Evolutionary conservation across 2,888 invertebrate species (phyloP).

Genomic region (Thelaira solivaga): DNA sequence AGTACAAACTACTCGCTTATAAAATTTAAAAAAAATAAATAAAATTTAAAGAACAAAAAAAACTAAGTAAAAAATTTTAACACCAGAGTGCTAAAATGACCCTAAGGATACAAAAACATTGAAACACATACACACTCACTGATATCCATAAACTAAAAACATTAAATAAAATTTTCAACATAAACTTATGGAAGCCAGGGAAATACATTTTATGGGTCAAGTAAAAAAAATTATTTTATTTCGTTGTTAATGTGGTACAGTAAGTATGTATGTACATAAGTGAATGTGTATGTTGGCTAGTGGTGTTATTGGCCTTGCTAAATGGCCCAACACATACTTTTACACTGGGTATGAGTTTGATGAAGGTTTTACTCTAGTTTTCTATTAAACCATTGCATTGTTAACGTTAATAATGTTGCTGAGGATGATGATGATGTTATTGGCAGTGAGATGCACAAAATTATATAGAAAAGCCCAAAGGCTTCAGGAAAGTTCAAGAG

Average conservation of each 20-base stretch:
- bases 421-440: background rate
- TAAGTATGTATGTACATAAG: background rate
- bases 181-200: background rate
- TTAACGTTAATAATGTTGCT: background rate
- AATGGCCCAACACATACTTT: slow-evolving; percentile 8
- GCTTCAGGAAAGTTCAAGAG: slow-evolving; percentile 51
- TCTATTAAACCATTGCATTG: background rate
- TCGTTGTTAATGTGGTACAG: background rate
- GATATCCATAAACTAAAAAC: background rate
- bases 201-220: slow-evolving; percentile 50
- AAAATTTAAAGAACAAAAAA: no score
- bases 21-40: slow-evolving; percentile 18
- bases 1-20: background rate
- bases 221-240: slow-evolving; percentile 41
- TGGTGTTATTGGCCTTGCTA: slow-evolving; percentile 13
- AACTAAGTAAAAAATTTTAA: slow-evolving; percentile 10
- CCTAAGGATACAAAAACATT: slow-evolving; percentile 43
- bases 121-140: background rate
- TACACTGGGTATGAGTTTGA: slow-evolving; percentile 7
- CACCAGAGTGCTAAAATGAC: slow-evolving; percentile 55
- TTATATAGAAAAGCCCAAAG: slow-evolving; percentile 36
- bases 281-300: background rate
- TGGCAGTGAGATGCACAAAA: slow-evolving; percentile 22
- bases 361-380: background rate
- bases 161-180: background rate